Evolutionary conservation across 2,888 invertebrate species (phyloP).

Genomic region (Congeria kusceri): DNA sequence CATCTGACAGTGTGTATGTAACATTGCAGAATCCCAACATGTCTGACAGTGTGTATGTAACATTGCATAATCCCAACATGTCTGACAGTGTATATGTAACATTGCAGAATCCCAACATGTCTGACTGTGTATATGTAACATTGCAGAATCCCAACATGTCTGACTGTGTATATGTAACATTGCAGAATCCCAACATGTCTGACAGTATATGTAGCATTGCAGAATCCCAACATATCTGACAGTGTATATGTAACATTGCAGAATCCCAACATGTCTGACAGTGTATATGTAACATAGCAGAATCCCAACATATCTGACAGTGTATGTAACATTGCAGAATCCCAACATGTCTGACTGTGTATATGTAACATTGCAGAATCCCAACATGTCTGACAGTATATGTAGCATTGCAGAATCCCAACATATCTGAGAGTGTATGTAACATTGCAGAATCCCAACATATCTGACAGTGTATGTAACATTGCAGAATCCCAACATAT

Average conservation of each 20-base stretch:
- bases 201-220: background rate
- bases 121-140: background rate
- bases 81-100: constrained; percentile 90
- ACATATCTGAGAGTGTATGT: background rate
- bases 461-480: background rate
- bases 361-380: constrained; percentile 71
- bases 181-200: too few relatives aligned
- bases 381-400: constrained; percentile 91
- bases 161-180: constrained; percentile 90
- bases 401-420: too few relatives aligned
- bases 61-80: constrained; percentile 87
- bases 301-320: too few relatives aligned
- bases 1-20: background rate
- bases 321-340: background rate
- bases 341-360: background rate
- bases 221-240: background rate
- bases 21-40: background rate
- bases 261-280: constrained; percentile 90
- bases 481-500: constrained; percentile 87
- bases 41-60: background rate
- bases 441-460: background rate
- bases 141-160: constrained; percentile 88
- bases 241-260: constrained; percentile 37
- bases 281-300: constrained; percentile 88
- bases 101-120: background rate